Evolutionary conservation across 2,888 invertebrate species (phyloP).

Genomic region (Blastobasis lacticolella): DNA sequence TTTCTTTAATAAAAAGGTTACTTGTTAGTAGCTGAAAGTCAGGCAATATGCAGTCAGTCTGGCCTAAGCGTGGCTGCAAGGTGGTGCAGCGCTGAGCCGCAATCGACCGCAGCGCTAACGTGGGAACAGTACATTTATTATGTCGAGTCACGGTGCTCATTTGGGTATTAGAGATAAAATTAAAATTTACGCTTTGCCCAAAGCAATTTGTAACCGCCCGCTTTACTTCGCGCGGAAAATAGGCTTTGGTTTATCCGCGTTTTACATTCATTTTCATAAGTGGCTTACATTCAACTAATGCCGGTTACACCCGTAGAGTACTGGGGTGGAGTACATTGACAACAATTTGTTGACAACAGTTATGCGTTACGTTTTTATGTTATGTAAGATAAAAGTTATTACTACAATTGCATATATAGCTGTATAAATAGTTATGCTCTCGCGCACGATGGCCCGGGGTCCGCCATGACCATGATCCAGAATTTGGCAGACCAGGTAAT

Average conservation of each 20-base stretch:
- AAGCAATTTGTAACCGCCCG: conserved; percentile 73
- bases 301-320: conserved; percentile 3
- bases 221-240: conserved; percentile 69
- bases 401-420: too few relatives aligned
- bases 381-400: too few relatives aligned
- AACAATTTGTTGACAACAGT: too few relatives aligned
- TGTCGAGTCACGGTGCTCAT: conserved; percentile 72
- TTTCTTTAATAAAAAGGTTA: conserved; percentile 18
- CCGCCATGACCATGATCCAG: too few relatives aligned
- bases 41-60: too few relatives aligned
- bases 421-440: too few relatives aligned
- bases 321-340: too few relatives aligned
- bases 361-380: too few relatives aligned
- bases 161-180: conserved; percentile 75
- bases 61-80: too few relatives aligned
- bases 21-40: too few relatives aligned
- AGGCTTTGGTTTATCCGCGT: conserved; percentile 70
- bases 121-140: conserved; percentile 71
- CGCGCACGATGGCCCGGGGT: too few relatives aligned
- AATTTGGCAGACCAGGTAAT: too few relatives aligned
- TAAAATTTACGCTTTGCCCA: conserved; percentile 74
- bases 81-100: conserved; percentile 14
- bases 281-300: conserved; percentile 57
- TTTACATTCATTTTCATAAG: conserved; percentile 71
- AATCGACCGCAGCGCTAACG: conserved; percentile 53